phyloP scores from a whole-genome alignment of 2,888 invertebrate genomes.

The Anoncus sp. region DNA sequence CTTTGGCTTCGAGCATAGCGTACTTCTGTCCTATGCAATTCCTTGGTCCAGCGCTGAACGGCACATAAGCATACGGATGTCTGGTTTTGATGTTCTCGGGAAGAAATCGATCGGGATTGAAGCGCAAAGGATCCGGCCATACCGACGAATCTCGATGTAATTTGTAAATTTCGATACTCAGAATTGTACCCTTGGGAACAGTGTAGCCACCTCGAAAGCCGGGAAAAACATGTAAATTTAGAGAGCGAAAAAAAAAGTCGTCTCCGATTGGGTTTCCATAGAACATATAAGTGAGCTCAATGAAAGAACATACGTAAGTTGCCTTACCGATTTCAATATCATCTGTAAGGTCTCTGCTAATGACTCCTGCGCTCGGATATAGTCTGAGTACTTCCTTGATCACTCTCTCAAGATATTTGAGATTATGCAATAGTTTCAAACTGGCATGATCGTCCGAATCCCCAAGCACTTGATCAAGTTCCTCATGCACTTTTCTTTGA shows the following conservation, averaged over 20 bases:
- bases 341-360: conserved; percentile 82
- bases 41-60: conserved; percentile 78
- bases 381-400: conserved; percentile 85
- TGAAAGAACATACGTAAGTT: neutral
- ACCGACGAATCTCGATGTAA: conserved; percentile 83
- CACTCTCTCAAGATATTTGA: conserved; percentile 85
- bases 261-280: neutral
- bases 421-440: conserved; percentile 77
- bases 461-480: conserved; percentile 82
- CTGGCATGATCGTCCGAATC: conserved; percentile 72
- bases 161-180: conserved; percentile 82
- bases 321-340: conserved; percentile 82
- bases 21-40: conserved; percentile 79
- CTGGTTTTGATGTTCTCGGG: conserved; percentile 77
- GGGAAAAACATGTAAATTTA: neutral
- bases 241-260: neutral
- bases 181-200: conserved; percentile 82
- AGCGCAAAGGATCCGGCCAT: conserved; percentile 83
- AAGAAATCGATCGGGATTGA: conserved; percentile 83
- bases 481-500: conserved; percentile 83
- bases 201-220: conserved; percentile 75
- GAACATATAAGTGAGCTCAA: neutral
- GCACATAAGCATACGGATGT: conserved; percentile 77
- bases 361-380: conserved; percentile 85
- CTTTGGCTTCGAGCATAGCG: conserved; percentile 73